Base-by-base conservation (phyloP, 2,113 vertebrate genomes). In the Chionis minor region DNA sequence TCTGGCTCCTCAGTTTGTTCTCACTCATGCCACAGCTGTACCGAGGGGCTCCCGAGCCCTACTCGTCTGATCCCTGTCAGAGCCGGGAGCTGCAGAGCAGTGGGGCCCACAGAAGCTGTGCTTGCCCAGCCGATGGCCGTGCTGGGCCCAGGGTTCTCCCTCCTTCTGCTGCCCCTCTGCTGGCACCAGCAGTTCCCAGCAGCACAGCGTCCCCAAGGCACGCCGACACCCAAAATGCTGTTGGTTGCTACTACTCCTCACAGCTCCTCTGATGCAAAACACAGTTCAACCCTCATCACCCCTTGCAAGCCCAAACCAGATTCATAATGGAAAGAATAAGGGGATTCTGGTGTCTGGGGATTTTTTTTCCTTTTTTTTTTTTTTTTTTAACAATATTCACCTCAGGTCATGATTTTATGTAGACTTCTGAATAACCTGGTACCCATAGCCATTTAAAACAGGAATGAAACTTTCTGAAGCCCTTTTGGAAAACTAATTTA, bases 21-120 rank as follows among this genome's bases (percentile, higher is more conserved):
- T 44, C 21, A 3, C 30, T n/a, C 52, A 5, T 0, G 0, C 14
- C 58, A 38, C 58, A 38, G 27, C 27, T 18, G n/a, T 24, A 26
- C 26, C 1, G 0, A 74, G 56, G 24, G 27, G 28, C 38, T 74
- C 56, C 51, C 2, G 8, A 47, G 38, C 1, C 0, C 17, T 12
- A 1, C 32, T n/a, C 0, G 1, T 3, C 58, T 12, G 56, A 21
- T 26, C 51, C 75, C 40, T 38, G 52, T 6, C 21, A 5, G 4
- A 23, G 21, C 9, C 4, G 2, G n/a, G 69, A 20, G 32, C 24
- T 32, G 35, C 47, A 21, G 67, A 38, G 40, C 2, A 0, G 30
- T 2, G 19, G 16, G 32, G 11, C 24, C 38, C 1, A 0, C 0
- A 4, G 35, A 49, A 27, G 14, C 52, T 49, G 52, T 0, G 0